Conservation (phyloP, 2,113 vertebrate species). For the Toxotes jaculatrix region DNA sequence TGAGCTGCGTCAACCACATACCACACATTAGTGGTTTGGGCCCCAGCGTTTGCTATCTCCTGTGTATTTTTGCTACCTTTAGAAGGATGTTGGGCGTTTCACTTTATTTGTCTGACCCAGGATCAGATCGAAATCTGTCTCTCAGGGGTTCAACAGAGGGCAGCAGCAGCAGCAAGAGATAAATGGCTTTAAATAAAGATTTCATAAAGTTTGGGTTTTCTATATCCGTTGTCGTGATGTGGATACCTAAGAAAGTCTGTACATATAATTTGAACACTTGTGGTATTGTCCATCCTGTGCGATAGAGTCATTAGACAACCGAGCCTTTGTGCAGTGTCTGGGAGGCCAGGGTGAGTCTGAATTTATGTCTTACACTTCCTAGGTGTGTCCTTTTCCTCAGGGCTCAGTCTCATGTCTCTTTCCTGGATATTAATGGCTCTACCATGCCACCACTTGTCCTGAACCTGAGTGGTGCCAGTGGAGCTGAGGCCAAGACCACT, state of each 20-base stretch:
- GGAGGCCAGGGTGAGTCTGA: slow-evolving; percentile 37
- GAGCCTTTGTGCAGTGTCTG: slow-evolving; percentile 45
- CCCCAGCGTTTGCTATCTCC: slow-evolving; percentile 53
- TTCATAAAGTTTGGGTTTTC: slow-evolving; percentile 49
- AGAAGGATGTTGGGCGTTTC: slow-evolving; percentile 44
- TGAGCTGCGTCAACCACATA: slow-evolving; percentile 46
- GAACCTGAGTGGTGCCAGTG: slow-evolving; percentile 48
- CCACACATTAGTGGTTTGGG: slow-evolving; percentile 72
- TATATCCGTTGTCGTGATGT: slow-evolving; percentile 36
- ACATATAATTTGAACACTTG: slow-evolving; percentile 56
- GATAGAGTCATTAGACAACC: slow-evolving; percentile 46
- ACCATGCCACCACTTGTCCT: slow-evolving; percentile 52
- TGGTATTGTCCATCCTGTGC: slow-evolving; percentile 39
- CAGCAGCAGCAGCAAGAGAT: slow-evolving; percentile 34
- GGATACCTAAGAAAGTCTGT: slow-evolving; percentile 45
- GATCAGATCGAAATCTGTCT: slow-evolving; percentile 51
- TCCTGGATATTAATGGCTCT: slow-evolving; percentile 68
- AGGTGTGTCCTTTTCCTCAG: slow-evolving; percentile 63
- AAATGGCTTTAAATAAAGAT: slow-evolving; percentile 49
- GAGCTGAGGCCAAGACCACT: slow-evolving; percentile 21
- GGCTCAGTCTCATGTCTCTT: slow-evolving; percentile 36
- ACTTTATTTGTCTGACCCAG: slow-evolving; percentile 61
- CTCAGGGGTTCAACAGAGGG: slow-evolving; percentile 24
- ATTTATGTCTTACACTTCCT: slow-evolving; percentile 55
- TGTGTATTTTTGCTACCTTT: slow-evolving; percentile 76